Conservation (phyloP, 1,140 invertebrate genomes). For the Elysia chlorotica region DNA sequence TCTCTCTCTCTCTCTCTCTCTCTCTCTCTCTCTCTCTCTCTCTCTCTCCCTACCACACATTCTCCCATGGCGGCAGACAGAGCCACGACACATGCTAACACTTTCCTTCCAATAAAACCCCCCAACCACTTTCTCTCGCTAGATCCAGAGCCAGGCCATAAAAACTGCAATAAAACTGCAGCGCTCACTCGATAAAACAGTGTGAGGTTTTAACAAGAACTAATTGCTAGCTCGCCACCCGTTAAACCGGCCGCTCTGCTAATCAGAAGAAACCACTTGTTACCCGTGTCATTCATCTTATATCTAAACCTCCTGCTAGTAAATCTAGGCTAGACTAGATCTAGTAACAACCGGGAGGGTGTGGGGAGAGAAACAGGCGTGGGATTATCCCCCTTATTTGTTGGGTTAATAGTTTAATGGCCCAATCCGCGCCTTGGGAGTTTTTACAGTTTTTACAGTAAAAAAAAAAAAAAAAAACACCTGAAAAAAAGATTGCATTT, state of each 20-base stretch:
- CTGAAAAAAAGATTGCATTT: no score
- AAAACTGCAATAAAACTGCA: background rate
- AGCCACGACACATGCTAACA: background rate
- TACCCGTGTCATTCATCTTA: no score
- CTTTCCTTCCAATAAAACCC: background rate
- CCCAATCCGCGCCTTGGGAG: no score
- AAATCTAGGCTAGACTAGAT: no score
- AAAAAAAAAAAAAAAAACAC: no score
- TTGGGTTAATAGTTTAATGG: background rate
- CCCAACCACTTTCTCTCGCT: background rate
- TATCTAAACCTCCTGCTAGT: no score
- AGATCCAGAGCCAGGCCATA: background rate
- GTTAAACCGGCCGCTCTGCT: background rate
- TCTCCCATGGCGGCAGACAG: background rate
- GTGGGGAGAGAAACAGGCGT: background rate
- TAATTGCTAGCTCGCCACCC: background rate
- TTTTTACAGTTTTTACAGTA: no score
- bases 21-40: slow-evolving; percentile 28
- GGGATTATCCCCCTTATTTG: background rate
- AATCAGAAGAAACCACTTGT: no score
- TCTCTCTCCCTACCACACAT: slow-evolving; percentile 4
- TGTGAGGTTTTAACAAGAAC: background rate
- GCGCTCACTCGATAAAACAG: background rate
- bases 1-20: slow-evolving; percentile 17
- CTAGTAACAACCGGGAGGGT: background rate